Percentiles rank a stretch among this genome's conserved stretches.
phyloP scores from a whole-genome alignment of 2,113 vertebrate genomes.

The Amblyornis subalaris region DNA sequence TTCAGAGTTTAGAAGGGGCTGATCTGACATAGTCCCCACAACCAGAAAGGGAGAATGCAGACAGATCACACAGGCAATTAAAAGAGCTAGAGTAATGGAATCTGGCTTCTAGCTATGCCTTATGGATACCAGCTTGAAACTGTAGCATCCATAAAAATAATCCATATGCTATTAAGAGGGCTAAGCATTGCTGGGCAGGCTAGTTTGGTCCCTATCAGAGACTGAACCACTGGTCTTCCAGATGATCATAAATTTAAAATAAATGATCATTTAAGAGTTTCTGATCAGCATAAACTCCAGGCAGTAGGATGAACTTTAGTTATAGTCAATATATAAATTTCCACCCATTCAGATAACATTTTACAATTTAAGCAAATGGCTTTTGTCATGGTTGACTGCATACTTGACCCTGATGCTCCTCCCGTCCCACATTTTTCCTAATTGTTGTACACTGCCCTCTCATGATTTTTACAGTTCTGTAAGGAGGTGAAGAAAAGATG shows the following conservation, averaged over 20 bases:
- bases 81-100: conserved; percentile 10
- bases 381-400: background rate
- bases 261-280: background rate
- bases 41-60: background rate
- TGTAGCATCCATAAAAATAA: conserved; percentile 22
- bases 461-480: background rate
- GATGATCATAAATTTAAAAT: background rate
- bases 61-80: background rate
- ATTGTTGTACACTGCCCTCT: background rate
- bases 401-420: background rate
- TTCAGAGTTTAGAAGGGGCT: background rate
- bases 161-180: conserved; percentile 8
- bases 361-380: background rate
- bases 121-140: background rate
- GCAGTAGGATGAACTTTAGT: background rate
- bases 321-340: background rate
- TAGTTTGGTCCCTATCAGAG: background rate
- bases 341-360: background rate
- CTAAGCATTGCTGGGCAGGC: background rate
- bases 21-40: background rate
- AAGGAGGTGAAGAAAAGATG: background rate
- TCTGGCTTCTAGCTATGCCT: conserved; percentile 22
- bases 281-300: background rate
- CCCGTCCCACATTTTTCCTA: background rate
- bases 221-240: background rate